A percentile compares a stretch with the other conserved stretches of the same genome.
Conservation (phyloP, 2,113 vertebrate genomes). For the Fulica atra region DNA sequence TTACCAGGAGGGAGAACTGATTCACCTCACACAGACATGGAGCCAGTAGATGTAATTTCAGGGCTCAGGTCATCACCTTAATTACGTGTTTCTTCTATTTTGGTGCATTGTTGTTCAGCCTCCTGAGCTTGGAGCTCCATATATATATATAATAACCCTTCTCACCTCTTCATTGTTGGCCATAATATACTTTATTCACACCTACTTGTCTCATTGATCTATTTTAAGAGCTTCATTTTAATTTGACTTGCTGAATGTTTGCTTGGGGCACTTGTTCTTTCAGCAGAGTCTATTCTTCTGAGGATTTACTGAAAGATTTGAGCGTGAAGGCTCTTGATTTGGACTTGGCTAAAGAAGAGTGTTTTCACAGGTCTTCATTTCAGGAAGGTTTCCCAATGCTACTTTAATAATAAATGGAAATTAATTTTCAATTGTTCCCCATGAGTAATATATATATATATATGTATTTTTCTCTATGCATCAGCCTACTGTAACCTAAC, state of each 20-base stretch:
- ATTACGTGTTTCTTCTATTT: neutral
- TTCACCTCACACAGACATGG: neutral
- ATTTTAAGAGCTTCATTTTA: neutral
- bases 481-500: neutral
- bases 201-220: neutral
- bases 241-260: neutral
- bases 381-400: neutral
- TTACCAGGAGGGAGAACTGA: neutral
- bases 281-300: neutral
- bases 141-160: neutral
- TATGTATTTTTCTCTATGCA: neutral
- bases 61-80: neutral
- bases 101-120: neutral
- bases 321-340: constrained; percentile 26
- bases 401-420: constrained; percentile 17
- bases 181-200: neutral
- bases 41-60: neutral
- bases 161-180: neutral
- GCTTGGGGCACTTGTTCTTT: constrained; percentile 24
- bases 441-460: neutral
- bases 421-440: neutral
- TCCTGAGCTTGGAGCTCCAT: neutral
- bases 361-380: neutral
- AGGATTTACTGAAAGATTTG: constrained; percentile 27
- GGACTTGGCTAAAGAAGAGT: constrained; percentile 10